Conservation (phyloP, 2,888 invertebrate genomes). For the Pammene fasciana region DNA sequence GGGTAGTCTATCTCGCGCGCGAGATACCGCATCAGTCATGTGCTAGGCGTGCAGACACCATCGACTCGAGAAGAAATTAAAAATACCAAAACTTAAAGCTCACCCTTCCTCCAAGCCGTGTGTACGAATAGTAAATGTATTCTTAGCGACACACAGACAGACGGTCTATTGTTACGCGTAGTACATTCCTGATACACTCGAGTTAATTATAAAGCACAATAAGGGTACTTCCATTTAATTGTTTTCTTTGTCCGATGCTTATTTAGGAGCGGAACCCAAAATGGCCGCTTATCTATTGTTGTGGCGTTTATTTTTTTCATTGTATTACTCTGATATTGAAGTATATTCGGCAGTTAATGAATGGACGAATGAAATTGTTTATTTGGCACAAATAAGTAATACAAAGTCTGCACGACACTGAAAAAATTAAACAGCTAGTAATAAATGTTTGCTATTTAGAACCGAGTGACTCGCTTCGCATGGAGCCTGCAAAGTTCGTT, state of each 20-base stretch:
- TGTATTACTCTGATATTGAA: neutral
- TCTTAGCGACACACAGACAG: slow-evolving; percentile 32
- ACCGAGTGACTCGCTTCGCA: too few species aligned
- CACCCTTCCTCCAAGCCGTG: neutral
- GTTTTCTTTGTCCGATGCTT: slow-evolving; percentile 33
- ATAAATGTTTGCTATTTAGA: too few species aligned
- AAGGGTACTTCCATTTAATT: slow-evolving; percentile 28
- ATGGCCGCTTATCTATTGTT: neutral
- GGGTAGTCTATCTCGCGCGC: too few species aligned
- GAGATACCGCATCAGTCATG: too few species aligned
- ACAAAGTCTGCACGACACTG: too few species aligned
- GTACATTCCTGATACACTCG: slow-evolving; percentile 34
- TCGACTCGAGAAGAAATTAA: too few species aligned
- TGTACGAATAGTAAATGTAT: slow-evolving; percentile 39
- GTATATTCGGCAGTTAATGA: neutral
- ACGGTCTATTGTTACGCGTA: slow-evolving; percentile 38
- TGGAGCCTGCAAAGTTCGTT: too few species aligned
- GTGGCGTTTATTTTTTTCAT: neutral
- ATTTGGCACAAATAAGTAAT: too few species aligned
- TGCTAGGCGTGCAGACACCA: too few species aligned
- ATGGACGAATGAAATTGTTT: too few species aligned
- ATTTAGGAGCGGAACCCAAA: slow-evolving; percentile 10
- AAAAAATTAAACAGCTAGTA: too few species aligned
- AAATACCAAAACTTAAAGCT: too few species aligned
- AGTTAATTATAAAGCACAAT: slow-evolving; percentile 36